These are phyloP conservation scores for Callorhinus ursinus DNA, from an alignment of 2,113 vertebrate genomes.

Conservation along the genomic window DNA sequence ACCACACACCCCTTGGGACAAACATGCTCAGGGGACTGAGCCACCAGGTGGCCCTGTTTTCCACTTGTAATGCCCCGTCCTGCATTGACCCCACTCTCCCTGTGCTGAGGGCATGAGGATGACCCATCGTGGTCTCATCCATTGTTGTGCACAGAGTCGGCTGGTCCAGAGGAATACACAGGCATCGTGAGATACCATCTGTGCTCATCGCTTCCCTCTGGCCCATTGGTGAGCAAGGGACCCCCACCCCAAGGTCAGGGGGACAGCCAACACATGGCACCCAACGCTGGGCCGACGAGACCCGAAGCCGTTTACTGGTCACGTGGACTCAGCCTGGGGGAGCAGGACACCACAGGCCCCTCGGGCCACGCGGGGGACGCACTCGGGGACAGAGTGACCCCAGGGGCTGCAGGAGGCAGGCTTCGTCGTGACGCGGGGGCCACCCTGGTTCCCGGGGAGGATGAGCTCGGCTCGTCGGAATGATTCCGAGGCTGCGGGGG, in stretches of 20 bases:
- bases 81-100: not conserved
- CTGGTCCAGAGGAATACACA: not conserved
- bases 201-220: not conserved
- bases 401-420: not conserved
- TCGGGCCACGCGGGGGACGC: fast-evolving
- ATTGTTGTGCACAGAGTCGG: not conserved
- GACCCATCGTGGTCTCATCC: not conserved
- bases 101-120: not conserved
- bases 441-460: not conserved
- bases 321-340: not conserved
- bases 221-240: not conserved
- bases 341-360: not conserved
- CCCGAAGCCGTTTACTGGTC: not conserved
- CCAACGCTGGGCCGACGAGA: not conserved
- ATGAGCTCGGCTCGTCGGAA: not conserved
- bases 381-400: not conserved
- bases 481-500: not conserved
- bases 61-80: not conserved
- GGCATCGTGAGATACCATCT: not conserved
- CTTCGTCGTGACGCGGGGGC: fast-evolving
- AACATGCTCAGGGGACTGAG: not conserved
- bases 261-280: not conserved
- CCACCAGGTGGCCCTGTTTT: not conserved
- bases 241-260: not conserved
- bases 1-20: not conserved